These are phyloP conservation scores for Epinephelus awoara DNA, from an alignment of 2,797 vertebrate genomes.

Conservation along the genomic window DNA sequence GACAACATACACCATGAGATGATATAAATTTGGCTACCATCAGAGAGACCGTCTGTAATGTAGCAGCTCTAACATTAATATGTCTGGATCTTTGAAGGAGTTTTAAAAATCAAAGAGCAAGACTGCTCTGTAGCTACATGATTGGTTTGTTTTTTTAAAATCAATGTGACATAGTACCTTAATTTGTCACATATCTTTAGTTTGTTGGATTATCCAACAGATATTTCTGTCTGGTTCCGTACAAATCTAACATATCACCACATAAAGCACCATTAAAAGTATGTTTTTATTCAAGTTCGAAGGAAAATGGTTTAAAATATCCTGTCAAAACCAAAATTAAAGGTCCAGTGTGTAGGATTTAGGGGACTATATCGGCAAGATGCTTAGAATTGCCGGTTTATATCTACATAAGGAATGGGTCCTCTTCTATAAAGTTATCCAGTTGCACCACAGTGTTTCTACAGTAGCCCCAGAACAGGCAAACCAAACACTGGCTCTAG, in stretches of 20 bases:
- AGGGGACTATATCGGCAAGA: no score
- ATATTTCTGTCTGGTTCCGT: neutral
- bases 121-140: neutral
- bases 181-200: neutral
- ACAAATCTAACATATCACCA: neutral
- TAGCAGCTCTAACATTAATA: neutral
- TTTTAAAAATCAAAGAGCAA: neutral
- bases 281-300: neutral
- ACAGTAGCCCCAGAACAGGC: no score
- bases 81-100: neutral
- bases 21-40: neutral
- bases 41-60: neutral
- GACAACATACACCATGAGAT: neutral
- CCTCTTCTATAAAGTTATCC: no score
- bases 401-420: no score
- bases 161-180: constrained; percentile 19
- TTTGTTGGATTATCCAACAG: neutral
- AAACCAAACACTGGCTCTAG: no score
- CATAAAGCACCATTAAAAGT: constrained; percentile 17
- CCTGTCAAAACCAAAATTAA: neutral
- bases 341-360: no score
- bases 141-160: neutral
- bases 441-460: no score
- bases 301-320: neutral
- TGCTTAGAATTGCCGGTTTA: no score